phyloP scores from a whole-genome alignment of 2,797 vertebrate genomes.

The Cossypha caffra region DNA sequence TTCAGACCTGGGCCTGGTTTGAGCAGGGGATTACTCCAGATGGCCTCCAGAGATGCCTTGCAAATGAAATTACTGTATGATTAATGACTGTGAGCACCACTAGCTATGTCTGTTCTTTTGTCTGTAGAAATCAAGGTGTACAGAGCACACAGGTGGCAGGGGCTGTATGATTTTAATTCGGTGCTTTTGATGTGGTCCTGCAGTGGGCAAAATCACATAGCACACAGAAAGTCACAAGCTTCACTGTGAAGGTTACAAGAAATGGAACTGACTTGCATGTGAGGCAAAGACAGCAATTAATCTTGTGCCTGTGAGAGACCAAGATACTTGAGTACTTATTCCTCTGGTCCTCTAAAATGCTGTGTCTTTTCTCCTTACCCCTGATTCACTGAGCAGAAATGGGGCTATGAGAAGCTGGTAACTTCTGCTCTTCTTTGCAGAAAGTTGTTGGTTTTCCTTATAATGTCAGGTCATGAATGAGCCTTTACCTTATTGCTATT shows the following conservation, averaged over 20 bases:
- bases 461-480: not conserved
- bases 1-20: not conserved
- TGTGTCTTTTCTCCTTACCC: not conserved
- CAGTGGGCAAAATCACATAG: not conserved
- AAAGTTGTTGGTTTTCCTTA: not conserved
- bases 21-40: not conserved
- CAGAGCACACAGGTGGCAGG: not conserved
- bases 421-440: not conserved
- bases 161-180: rapidly evolving
- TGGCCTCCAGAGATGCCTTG: no score
- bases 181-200: not conserved
- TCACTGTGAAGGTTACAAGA: rapidly evolving
- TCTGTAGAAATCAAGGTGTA: rapidly evolving
- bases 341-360: not conserved
- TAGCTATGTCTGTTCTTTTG: rapidly evolving
- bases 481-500: not conserved
- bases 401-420: not conserved
- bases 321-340: rapidly evolving
- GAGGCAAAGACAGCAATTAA: not conserved
- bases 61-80: not conserved
- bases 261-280: not conserved
- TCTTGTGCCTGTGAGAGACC: not conserved
- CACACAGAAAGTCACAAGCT: rapidly evolving
- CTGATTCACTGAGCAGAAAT: not conserved
- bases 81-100: not conserved